phyloP scores from a whole-genome alignment of 2,113 vertebrate species.

The Fulica atra region DNA sequence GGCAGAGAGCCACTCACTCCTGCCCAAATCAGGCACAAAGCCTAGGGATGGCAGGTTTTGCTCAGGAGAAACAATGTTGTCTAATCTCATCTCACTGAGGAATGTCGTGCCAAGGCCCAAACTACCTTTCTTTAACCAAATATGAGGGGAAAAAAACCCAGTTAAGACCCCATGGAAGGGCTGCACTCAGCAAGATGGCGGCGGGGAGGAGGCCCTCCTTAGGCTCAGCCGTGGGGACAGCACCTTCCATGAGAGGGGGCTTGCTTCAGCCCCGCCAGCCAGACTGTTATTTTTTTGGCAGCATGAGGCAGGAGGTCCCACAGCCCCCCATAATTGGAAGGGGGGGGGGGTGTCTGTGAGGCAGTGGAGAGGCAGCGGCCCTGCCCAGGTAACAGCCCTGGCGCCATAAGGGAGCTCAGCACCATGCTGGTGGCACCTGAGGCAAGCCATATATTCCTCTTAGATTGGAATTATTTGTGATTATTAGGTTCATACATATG shows the following conservation, averaged over 20 bases:
- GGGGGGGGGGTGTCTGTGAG: no score
- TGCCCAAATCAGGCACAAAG: fast-evolving
- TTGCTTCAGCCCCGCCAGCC: not conserved
- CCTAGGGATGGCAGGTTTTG: fast-evolving
- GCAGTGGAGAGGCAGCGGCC: fast-evolving
- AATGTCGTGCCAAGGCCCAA: not conserved
- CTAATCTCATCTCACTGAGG: not conserved
- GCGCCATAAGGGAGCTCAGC: not conserved
- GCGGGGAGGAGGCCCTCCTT: fast-evolving
- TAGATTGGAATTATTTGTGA: not conserved
- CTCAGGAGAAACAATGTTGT: not conserved
- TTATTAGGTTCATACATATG: no score
- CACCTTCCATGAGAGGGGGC: fast-evolving
- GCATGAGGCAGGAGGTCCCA: fast-evolving
- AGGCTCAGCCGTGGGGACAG: fast-evolving
- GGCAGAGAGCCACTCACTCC: fast-evolving
- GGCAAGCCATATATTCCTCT: not conserved
- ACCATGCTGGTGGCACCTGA: not conserved
- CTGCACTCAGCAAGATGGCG: not conserved
- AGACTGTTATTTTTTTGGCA: fast-evolving
- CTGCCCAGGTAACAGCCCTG: not conserved
- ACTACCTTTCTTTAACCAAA: not conserved
- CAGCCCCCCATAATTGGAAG: not conserved
- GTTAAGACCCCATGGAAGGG: not conserved
- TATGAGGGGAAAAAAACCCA: fast-evolving